phyloP scores from a whole-genome alignment of 35 echinoderm and acorn worm species.

The Heliocidaris erythrogramma region DNA sequence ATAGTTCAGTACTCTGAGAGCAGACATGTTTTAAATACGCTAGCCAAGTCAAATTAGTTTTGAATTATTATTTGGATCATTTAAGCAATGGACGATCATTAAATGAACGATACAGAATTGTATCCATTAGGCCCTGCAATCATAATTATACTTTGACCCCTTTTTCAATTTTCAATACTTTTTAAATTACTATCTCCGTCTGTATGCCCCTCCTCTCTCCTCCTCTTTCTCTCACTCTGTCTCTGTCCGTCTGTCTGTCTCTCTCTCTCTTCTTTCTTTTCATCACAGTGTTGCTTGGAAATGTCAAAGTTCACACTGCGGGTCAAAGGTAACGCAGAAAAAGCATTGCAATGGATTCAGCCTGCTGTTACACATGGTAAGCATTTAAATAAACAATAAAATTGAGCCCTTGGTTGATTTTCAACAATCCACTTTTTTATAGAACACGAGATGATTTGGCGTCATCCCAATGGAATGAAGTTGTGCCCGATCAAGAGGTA shows the following conservation, averaged over 20 bases:
- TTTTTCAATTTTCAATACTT: background rate
- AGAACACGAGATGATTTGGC: background rate
- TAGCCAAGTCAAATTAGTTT: no score
- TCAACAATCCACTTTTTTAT: background rate
- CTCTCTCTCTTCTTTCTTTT: background rate
- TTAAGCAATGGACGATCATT: no score
- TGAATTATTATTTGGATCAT: no score
- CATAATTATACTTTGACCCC: background rate
- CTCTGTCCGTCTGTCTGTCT: background rate
- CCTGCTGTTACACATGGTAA: constrained; percentile 9
- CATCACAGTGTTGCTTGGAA: constrained; percentile 9
- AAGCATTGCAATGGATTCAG: constrained; percentile 13
- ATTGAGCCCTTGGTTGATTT: background rate
- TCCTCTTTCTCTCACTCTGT: background rate
- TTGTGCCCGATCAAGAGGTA: background rate
- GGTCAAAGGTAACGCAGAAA: constrained; percentile 28
- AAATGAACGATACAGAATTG: no score
- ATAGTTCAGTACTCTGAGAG: no score
- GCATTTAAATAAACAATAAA: background rate
- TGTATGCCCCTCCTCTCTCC: background rate
- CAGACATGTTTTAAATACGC: no score
- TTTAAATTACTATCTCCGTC: background rate
- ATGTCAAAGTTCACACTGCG: constrained; percentile 36
- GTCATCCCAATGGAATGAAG: constrained; percentile 13
- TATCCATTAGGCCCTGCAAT: no score